These are phyloP conservation scores for Argopecten irradians DNA, from an alignment of 1,140 invertebrate species.

Conservation along the genomic window DNA sequence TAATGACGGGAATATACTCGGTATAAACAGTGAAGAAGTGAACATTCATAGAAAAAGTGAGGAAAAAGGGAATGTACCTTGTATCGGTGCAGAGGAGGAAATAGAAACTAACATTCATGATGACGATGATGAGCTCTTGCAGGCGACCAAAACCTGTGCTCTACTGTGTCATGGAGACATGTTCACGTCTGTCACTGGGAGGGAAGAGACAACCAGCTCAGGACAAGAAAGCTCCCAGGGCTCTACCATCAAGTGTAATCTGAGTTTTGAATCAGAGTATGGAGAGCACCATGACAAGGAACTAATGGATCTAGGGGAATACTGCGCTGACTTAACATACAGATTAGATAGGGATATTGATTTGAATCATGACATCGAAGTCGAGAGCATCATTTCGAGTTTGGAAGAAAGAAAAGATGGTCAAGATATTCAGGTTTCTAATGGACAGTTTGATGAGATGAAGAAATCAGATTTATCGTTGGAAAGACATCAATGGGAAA, in stretches of 20 bases:
- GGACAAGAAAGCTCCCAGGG: neutral
- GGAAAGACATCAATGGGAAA: neutral
- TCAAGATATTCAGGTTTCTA: neutral
- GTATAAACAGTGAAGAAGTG: neutral
- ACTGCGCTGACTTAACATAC: neutral
- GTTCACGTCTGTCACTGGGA: neutral
- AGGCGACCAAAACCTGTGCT: neutral
- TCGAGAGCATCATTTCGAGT: neutral
- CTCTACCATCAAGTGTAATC: neutral
- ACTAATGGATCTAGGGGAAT: neutral
- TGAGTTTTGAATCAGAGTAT: neutral
- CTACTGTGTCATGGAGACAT: neutral
- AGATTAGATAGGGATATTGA: slow-evolving; percentile 8
- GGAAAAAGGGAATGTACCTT: neutral
- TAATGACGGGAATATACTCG: no score
- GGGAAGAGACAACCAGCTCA: neutral
- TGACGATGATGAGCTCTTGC: neutral
- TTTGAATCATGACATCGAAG: neutral
- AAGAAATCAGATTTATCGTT: neutral
- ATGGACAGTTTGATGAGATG: neutral
- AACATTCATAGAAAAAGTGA: neutral
- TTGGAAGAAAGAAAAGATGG: neutral
- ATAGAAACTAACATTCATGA: neutral
- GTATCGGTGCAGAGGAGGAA: neutral
- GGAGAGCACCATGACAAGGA: neutral